A percentile compares a stretch with the other conserved stretches of the same genome.
These are phyloP conservation scores for Trileptium ribeirensis DNA, from an alignment of 2,888 invertebrate genomes.

Conservation along the genomic window DNA sequence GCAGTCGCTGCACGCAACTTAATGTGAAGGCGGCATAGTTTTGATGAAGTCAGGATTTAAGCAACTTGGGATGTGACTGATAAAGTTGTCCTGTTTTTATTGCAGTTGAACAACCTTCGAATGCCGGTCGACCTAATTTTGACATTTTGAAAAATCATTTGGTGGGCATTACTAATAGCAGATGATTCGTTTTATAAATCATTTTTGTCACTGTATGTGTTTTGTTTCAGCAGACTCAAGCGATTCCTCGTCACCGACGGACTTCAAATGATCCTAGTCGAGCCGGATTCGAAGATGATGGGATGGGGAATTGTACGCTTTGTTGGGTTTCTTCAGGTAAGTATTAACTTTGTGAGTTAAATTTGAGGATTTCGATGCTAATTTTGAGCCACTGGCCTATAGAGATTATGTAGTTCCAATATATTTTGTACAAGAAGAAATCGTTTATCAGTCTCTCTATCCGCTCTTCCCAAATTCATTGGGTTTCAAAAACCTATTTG, in stretches of 20 bases:
- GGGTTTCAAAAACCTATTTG: too few species aligned
- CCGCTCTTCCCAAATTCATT: too few species aligned
- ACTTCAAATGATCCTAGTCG: slow-evolving; percentile 88
- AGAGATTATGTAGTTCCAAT: background rate
- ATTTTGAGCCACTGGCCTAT: slow-evolving; percentile 21
- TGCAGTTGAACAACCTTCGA: background rate
- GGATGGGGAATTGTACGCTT: slow-evolving; percentile 97
- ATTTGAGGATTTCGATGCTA: background rate
- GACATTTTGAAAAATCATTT: background rate
- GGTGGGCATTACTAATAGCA: background rate
- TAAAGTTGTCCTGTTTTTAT: too few species aligned
- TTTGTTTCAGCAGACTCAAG: slow-evolving; percentile 56
- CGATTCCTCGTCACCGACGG: slow-evolving; percentile 93
- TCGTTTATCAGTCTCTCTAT: too few species aligned
- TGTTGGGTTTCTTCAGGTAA: slow-evolving; percentile 73
- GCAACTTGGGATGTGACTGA: too few species aligned
- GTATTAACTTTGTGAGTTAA: background rate
- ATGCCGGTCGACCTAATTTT: background rate
- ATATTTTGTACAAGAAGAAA: background rate
- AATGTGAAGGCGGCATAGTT: too few species aligned
- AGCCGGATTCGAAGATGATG: slow-evolving; percentile 83
- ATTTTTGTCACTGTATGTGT: background rate
- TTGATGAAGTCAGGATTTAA: too few species aligned
- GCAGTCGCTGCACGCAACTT: too few species aligned
- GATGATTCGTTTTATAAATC: slow-evolving; percentile 5